Percentiles rank a stretch among this genome's conserved stretches.
These are phyloP conservation scores for Brachypodius melanocephalos DNA, from an alignment of 2,113 vertebrate genomes.

Conservation along the genomic window DNA sequence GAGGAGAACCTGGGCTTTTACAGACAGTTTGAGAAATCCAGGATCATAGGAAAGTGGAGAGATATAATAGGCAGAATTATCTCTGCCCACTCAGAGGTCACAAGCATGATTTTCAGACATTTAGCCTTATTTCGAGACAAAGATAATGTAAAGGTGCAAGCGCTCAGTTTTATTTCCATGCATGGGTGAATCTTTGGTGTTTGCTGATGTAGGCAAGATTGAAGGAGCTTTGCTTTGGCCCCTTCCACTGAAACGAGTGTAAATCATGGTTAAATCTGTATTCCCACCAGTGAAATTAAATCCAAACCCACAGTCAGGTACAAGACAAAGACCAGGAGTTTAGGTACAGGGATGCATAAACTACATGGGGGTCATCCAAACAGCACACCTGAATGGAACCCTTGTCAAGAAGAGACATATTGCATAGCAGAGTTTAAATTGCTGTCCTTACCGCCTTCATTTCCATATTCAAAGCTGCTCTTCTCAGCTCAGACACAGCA, in stretches of 20 bases:
- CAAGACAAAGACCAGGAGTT: not conserved
- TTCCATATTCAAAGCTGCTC: not conserved
- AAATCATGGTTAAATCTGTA: not conserved
- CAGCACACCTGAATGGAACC: not conserved
- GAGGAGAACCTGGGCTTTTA: constrained; percentile 26
- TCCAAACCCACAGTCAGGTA: not conserved
- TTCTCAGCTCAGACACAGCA: not conserved
- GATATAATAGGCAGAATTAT: constrained; percentile 12
- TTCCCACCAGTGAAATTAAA: not conserved
- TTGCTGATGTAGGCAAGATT: not conserved
- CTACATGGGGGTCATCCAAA: not conserved
- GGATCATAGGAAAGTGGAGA: not conserved
- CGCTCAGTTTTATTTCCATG: not conserved
- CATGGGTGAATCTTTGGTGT: not conserved
- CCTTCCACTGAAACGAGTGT: not conserved
- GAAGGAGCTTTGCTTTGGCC: not conserved
- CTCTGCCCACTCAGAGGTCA: constrained; percentile 4
- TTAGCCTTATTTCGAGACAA: constrained; percentile 1
- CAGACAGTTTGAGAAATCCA: constrained; percentile 25
- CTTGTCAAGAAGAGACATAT: not conserved
- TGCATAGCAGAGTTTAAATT: not conserved
- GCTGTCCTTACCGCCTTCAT: not conserved
- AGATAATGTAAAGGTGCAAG: not conserved
- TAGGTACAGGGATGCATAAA: not conserved
- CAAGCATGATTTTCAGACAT: not conserved